Percentiles rank a stretch among this genome's conserved stretches.
phyloP scores from a whole-genome alignment of 1,140 invertebrate genomes.

The Lycorma delicatula region DNA sequence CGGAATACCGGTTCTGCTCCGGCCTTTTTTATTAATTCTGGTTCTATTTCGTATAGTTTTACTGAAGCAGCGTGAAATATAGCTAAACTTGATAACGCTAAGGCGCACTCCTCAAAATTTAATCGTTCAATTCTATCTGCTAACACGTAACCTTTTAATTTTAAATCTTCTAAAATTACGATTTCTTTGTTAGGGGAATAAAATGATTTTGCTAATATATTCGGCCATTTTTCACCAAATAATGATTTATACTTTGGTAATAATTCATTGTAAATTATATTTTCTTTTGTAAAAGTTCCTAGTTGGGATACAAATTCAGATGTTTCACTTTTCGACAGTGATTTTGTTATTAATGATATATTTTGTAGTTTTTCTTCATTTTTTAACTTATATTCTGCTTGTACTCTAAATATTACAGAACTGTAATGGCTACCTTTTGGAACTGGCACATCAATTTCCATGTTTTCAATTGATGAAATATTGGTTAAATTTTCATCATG shows the following conservation, averaged over 20 bases:
- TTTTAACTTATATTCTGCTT: not conserved
- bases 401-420: not conserved
- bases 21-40: not conserved
- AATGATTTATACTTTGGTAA: not conserved
- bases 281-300: not conserved
- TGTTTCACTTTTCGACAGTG: not conserved
- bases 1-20: too few relatives aligned
- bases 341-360: not conserved
- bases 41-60: not conserved
- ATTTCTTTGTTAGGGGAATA: not conserved
- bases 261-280: not conserved
- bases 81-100: not conserved
- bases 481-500: too few relatives aligned
- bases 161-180: not conserved
- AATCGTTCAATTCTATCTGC: not conserved
- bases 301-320: not conserved
- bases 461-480: too few relatives aligned
- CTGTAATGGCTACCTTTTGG: not conserved
- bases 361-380: not conserved
- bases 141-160: not conserved
- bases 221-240: not conserved
- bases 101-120: not conserved
- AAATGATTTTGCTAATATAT: not conserved
- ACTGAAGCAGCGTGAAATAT: not conserved
- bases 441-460: not conserved